These are phyloP conservation scores for Drosophila infuscata DNA, from an alignment of 2,888 invertebrate species.

Conservation along the genomic window DNA sequence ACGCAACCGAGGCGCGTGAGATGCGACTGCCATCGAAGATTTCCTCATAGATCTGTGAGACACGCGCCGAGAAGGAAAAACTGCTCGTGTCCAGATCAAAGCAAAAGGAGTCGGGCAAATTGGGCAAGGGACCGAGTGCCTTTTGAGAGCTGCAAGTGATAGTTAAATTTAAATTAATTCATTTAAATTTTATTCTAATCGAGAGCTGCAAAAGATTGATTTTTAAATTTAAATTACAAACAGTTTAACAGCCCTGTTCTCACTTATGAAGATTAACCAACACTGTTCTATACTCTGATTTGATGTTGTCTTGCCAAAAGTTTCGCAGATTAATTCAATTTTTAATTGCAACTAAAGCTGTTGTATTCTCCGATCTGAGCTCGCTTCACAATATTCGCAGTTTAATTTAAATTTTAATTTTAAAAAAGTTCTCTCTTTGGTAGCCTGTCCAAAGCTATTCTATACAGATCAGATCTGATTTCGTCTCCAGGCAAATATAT, in stretches of 20 bases:
- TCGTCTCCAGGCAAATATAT: not conserved
- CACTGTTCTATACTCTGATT: not conserved
- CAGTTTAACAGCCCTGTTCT: not conserved
- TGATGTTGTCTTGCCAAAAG: not conserved
- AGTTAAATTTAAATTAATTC: not conserved
- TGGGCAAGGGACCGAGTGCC: slow-evolving; percentile 83
- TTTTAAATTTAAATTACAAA: not conserved
- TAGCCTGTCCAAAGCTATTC: not conserved
- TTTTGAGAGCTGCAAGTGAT: slow-evolving; percentile 52
- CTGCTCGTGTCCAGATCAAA: slow-evolving; percentile 59
- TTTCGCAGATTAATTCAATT: not conserved
- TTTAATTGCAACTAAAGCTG: not conserved
- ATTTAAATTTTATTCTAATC: not conserved
- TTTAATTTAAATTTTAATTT: not conserved
- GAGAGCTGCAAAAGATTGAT: not conserved
- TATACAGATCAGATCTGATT: not conserved
- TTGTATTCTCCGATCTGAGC: not conserved
- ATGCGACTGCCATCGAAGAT: slow-evolving; percentile 81
- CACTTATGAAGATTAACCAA: not conserved
- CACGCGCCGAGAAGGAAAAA: slow-evolving; percentile 80
- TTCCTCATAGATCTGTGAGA: slow-evolving; percentile 85
- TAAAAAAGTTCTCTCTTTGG: not conserved
- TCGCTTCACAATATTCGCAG: not conserved
- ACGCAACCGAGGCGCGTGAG: slow-evolving; percentile 83
- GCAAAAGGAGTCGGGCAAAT: slow-evolving; percentile 77